A percentile compares a stretch with the other conserved stretches of the same genome.
Evolutionary conservation across 2,113 vertebrate species (phyloP).

Genomic region (Glaucomys volans): DNA sequence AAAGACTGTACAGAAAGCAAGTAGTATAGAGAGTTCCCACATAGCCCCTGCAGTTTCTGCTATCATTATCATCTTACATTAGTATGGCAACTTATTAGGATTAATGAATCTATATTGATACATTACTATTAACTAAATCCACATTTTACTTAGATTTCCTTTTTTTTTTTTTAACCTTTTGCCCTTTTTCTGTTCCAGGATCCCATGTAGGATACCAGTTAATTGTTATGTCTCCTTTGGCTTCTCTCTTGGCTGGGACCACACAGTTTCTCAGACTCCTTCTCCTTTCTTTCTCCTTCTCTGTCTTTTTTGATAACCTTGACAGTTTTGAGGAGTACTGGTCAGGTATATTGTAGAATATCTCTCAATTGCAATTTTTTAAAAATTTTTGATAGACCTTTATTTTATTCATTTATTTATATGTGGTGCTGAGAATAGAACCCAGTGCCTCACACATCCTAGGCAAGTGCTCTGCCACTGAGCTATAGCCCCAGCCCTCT

Average conservation of each 20-base stretch:
- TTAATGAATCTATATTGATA: neutral
- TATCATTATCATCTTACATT: neutral
- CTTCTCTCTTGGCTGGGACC: neutral
- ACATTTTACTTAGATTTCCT: slow-evolving; percentile 10
- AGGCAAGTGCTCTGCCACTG: too few species aligned
- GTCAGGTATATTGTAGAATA: neutral
- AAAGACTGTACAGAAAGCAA: slow-evolving; percentile 42
- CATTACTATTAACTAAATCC: neutral
- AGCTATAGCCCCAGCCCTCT: too few species aligned
- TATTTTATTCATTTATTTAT: too few species aligned
- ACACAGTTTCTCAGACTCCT: slow-evolving; percentile 35
- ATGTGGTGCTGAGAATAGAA: too few species aligned
- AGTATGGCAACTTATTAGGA: neutral
- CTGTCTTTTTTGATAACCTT: neutral
- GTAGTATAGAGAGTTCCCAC: neutral
- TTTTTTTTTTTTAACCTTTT: neutral
- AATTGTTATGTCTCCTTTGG: neutral
- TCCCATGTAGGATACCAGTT: neutral
- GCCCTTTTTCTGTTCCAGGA: neutral
- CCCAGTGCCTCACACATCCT: too few species aligned
- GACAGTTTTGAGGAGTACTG: neutral
- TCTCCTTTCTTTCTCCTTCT: neutral
- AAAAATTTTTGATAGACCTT: too few species aligned
- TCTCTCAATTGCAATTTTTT: neutral
- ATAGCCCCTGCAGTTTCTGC: neutral